Base-by-base conservation (phyloP, 2,113 vertebrate species). In the Cyprinodon tularosa region DNA sequence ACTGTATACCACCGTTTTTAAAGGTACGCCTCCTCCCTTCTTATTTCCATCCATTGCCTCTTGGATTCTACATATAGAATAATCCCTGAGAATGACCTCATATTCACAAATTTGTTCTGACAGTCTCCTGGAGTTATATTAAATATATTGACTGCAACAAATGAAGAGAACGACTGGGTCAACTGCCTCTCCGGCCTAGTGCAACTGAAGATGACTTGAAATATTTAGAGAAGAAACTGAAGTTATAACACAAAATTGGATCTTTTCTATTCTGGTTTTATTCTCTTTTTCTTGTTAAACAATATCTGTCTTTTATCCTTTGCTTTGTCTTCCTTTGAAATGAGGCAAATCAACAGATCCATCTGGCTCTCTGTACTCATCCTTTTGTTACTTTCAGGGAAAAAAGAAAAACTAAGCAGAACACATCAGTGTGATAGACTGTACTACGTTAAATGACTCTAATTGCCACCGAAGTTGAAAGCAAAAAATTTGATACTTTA, bases 11-110 rank as follows among this genome's bases (percentile, higher is more conserved):
- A 53, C 57, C 36, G n/a, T 67, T 64, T 76, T 76, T 44, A 61
- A 57, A 44, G 93, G 89, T 15, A 90, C 90, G 85, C 87, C 50
- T 94, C 86, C 6, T 4, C 13, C 61, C 38, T 65, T 59, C 66
- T 71, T 10, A 62, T 59, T 47, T 68, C 66, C 48, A 63, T 47
- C 91, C 85, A 36, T 61, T 36, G 57, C 45, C 37, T 53, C 61
- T 20, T 73, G 80, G 53, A 75, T 83, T 59, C 64, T 53, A 60
- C 71, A 85, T 90, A 93, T 78, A 85, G 72, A 81, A 86, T 88
- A 87, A 92, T 94, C 92, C 50, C 91, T 83, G 85, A 88, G 74
- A 64, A 81, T 83, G 50, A 73, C 77, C 83, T 72, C 82, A 90
- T 89, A 87, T 84, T 70, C 45, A 61, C 40, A 37, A 70, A 75